These are phyloP conservation scores for Hiodon tergisus DNA, from an alignment of 2,113 vertebrate genomes.

Conservation along the genomic window DNA sequence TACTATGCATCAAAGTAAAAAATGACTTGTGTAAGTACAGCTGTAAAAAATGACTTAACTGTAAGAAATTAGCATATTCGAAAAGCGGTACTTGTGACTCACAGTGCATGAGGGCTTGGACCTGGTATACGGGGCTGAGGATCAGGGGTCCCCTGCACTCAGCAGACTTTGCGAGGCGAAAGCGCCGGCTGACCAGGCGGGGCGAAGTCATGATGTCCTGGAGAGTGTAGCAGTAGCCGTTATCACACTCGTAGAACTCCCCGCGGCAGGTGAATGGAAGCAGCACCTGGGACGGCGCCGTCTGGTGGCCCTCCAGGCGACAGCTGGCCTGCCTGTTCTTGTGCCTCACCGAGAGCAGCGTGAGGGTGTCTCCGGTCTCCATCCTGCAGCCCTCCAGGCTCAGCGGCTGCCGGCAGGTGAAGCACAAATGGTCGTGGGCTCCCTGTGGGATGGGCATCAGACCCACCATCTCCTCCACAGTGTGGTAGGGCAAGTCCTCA, in stretches of 20 bases:
- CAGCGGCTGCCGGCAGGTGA: slow-evolving; percentile 52
- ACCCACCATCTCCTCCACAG: slow-evolving; percentile 59
- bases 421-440: slow-evolving; percentile 53
- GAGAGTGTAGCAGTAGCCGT: slow-evolving; percentile 49
- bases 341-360: slow-evolving; percentile 43
- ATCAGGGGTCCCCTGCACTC: slow-evolving; percentile 34
- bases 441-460: slow-evolving; percentile 37
- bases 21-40: no score
- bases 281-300: slow-evolving; percentile 33
- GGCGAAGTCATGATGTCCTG: slow-evolving; percentile 58
- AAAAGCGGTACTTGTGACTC: slow-evolving; percentile 50
- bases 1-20: no score
- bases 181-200: slow-evolving; percentile 25
- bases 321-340: slow-evolving; percentile 48
- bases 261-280: slow-evolving; percentile 52
- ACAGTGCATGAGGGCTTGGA: slow-evolving; percentile 78
- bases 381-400: slow-evolving; percentile 42
- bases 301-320: slow-evolving; percentile 31
- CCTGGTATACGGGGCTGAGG: slow-evolving; percentile 68
- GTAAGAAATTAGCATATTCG: neutral
- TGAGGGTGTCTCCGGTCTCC: slow-evolving; percentile 41
- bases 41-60: no score
- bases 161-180: slow-evolving; percentile 46
- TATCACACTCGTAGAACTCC: slow-evolving; percentile 50
- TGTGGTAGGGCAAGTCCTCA: slow-evolving; percentile 34